phyloP scores from a whole-genome alignment of 1,140 invertebrate species.

The Bombus consobrinus region DNA sequence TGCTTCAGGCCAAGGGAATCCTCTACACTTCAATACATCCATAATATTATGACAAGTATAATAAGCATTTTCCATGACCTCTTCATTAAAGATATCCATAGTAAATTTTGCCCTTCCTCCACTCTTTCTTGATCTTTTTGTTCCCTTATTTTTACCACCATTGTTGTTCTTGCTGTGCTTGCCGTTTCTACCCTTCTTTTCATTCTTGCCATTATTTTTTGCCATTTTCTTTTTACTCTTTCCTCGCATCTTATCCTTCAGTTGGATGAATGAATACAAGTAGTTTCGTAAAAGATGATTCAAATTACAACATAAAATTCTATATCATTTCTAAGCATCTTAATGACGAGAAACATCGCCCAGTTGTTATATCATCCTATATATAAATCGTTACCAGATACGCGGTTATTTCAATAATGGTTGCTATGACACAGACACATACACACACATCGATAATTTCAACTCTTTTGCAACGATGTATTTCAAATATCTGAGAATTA shows the following conservation, averaged over 20 bases:
- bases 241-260: constrained; percentile 26
- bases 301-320: background rate
- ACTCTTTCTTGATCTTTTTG: constrained; percentile 83
- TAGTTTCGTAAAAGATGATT: background rate
- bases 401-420: constrained; percentile 14
- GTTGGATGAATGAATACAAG: background rate
- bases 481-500: background rate
- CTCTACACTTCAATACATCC: constrained; percentile 89
- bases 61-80: constrained; percentile 95
- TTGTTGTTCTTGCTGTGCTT: constrained; percentile 82
- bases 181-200: constrained; percentile 81
- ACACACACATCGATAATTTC: background rate
- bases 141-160: constrained; percentile 79
- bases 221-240: constrained; percentile 68
- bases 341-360: too few species aligned
- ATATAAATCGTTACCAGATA: constrained; percentile 22
- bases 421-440: background rate
- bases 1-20: constrained; percentile 92
- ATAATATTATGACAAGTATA: constrained; percentile 94
- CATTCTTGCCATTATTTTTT: constrained; percentile 51
- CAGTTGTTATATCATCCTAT: background rate
- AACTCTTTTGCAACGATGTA: background rate
- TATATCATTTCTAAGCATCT: background rate
- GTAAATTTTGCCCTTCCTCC: constrained; percentile 85
- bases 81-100: constrained; percentile 92